Evolutionary conservation across 2,888 invertebrate species (phyloP).

Genomic region (Baccha elongata): DNA sequence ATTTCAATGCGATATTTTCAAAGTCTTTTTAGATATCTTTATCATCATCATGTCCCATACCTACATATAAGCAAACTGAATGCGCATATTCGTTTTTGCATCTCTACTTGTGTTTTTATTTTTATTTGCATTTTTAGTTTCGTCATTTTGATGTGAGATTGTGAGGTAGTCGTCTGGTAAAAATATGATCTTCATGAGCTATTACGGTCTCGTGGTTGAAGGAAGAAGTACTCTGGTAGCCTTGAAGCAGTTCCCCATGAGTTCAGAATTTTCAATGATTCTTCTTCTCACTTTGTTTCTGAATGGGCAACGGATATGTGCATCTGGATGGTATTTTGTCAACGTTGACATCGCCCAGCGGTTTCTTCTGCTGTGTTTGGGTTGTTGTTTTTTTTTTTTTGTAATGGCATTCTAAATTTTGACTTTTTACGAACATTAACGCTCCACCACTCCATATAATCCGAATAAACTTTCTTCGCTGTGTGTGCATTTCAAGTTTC

Average conservation of each 20-base stretch:
- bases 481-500: not conserved
- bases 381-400: conserved; percentile 28
- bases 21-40: conserved; percentile 63
- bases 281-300: not conserved
- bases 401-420: conserved; percentile 46
- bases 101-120: not conserved
- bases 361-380: conserved; percentile 12
- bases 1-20: conserved; percentile 35
- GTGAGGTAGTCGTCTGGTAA: conserved; percentile 44
- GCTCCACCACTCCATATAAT: not conserved
- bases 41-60: conserved; percentile 54
- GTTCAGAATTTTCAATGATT: conserved; percentile 44
- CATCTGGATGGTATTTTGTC: conserved; percentile 65
- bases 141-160: conserved; percentile 52
- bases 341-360: conserved; percentile 58
- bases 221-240: conserved; percentile 31
- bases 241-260: conserved; percentile 62
- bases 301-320: conserved; percentile 53
- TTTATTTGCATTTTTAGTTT: conserved; percentile 4
- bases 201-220: conserved; percentile 29
- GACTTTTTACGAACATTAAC: conserved; percentile 22
- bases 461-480: not conserved
- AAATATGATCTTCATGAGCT: conserved; percentile 48
- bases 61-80: too few relatives aligned
- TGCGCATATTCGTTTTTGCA: conserved; percentile 19